A percentile compares a stretch with the other conserved stretches of the same genome.
Evolutionary conservation across 1,140 invertebrate species (phyloP).

Genomic region (Pachypeltis micranthus): DNA sequence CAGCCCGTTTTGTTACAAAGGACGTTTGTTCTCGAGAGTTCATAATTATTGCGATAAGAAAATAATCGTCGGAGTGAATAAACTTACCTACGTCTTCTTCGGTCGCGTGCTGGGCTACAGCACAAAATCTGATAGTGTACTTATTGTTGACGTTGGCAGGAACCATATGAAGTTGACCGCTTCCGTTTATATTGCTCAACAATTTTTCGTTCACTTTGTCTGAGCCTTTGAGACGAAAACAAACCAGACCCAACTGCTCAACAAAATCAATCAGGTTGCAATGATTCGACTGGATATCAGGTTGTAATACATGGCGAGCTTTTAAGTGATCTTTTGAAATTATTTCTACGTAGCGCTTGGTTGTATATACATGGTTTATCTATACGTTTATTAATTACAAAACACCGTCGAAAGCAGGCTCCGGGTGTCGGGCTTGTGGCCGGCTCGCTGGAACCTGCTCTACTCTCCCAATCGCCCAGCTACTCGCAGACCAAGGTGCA

Average conservation of each 20-base stretch:
- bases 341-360: no score
- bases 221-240: conserved; percentile 69
- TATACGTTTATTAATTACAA: no score
- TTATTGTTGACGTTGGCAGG: conserved; percentile 82
- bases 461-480: no score
- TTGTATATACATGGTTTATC: no score
- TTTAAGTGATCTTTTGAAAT: background rate
- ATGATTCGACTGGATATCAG: background rate
- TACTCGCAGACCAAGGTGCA: no score
- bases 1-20: no score
- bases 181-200: conserved; percentile 86
- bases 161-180: conserved; percentile 94
- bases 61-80: no score
- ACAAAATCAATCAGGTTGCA: conserved; percentile 21
- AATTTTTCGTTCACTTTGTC: conserved; percentile 90
- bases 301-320: background rate
- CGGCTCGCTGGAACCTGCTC: no score
- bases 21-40: no score
- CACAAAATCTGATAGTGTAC: conserved; percentile 90
- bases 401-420: no score
- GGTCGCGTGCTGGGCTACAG: conserved; percentile 80
- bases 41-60: no score
- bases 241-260: conserved; percentile 68
- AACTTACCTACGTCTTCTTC: conserved; percentile 76
- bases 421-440: no score